Evolutionary conservation across 2,113 vertebrate genomes (phyloP).

Genomic region (Piprites chloris): DNA sequence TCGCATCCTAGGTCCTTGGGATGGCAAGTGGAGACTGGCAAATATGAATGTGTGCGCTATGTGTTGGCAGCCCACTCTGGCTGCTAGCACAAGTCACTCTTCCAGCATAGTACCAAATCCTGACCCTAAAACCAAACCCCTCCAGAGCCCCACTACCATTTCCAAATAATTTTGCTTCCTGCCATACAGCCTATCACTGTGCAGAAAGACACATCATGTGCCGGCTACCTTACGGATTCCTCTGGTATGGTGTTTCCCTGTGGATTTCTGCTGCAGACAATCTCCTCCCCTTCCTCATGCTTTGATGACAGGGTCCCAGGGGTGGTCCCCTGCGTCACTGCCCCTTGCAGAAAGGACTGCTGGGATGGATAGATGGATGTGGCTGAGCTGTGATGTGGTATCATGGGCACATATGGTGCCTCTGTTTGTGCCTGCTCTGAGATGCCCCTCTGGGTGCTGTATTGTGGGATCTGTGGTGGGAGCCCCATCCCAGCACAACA

Average conservation of each 20-base stretch:
- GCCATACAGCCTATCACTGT: fast-evolving
- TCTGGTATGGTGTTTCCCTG: fast-evolving
- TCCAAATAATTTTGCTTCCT: fast-evolving
- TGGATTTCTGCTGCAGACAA: not conserved
- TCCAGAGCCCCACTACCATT: not conserved
- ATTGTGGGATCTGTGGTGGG: fast-evolving
- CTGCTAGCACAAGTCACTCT: not conserved
- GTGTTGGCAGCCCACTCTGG: not conserved
- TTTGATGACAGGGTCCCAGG: fast-evolving
- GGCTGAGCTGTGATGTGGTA: not conserved
- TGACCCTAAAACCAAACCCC: not conserved
- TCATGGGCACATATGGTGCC: fast-evolving
- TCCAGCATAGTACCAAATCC: not conserved
- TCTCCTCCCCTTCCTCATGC: not conserved
- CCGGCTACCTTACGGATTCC: fast-evolving
- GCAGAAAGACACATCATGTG: fast-evolving
- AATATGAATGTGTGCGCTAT: fast-evolving
- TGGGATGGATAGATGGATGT: not conserved
- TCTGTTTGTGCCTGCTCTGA: fast-evolving
- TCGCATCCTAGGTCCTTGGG: fast-evolving
- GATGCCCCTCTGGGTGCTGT: fast-evolving
- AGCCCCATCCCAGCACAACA: not conserved
- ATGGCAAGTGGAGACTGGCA: fast-evolving
- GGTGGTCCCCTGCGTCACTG: fast-evolving
- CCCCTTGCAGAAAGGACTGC: not conserved